A percentile compares a stretch with the other conserved stretches of the same genome.
phyloP scores from a whole-genome alignment of 2,888 invertebrate species.

The Pyrgus malvae region DNA sequence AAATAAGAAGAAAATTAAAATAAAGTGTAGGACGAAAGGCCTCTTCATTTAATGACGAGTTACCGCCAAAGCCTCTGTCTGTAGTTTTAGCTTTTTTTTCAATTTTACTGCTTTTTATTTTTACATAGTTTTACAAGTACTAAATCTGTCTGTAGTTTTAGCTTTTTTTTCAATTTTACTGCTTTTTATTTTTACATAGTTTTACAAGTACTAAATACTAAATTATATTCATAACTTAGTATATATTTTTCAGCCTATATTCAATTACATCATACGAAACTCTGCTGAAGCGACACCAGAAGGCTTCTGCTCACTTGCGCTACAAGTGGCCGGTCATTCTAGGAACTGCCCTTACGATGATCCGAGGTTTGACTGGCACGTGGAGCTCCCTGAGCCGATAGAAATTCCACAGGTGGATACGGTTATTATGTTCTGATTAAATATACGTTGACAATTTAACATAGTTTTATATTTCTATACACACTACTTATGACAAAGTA shows the following conservation, averaged over 20 bases:
- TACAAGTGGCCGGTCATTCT: slow-evolving; percentile 65
- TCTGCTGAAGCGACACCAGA: slow-evolving; percentile 74
- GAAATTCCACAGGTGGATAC: slow-evolving; percentile 8
- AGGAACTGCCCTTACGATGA: slow-evolving; percentile 64
- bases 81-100: too few species aligned
- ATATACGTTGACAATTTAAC: not conserved
- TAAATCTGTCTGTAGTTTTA: too few species aligned
- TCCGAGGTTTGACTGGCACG: slow-evolving; percentile 74
- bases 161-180: not conserved
- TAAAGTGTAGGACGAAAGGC: too few species aligned
- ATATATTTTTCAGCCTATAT: slow-evolving; percentile 73
- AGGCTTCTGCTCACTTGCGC: slow-evolving; percentile 80
- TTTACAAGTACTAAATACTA: too few species aligned
- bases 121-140: not conserved
- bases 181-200: not conserved
- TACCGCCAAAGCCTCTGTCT: too few species aligned
- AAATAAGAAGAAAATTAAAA: too few species aligned
- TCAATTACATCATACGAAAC: slow-evolving; percentile 82
- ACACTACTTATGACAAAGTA: too few species aligned
- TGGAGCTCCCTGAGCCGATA: slow-evolving; percentile 57
- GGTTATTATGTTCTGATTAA: not conserved
- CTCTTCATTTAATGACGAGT: too few species aligned
- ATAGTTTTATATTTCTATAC: too few species aligned
- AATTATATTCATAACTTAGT: not conserved
- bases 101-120: too few species aligned